Evolutionary conservation across 2,888 invertebrate genomes (phyloP), one percentile per base, ranked within the genome.

Genomic region (Phania funesta): DNA sequence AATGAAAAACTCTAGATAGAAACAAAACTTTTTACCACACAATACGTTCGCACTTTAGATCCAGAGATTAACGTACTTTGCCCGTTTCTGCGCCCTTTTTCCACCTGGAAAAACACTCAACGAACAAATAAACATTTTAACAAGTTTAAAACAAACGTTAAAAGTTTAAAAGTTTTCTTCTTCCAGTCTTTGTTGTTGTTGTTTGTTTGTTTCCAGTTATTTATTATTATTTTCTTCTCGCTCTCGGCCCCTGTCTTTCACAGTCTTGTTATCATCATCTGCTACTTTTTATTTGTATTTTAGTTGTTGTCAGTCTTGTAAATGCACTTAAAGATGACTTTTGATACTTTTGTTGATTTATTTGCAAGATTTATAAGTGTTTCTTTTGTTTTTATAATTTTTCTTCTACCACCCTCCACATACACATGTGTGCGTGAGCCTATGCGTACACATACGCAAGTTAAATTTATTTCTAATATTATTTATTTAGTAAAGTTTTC

Each of bases 101-200:
- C 48, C 62, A 77, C 70, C 64, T 70, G 70, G 6, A 41, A 77
- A 62, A 68, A 70, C 70, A 77, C 77, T 77, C 73, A 81, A 52
- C 73, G 32, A 77, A 81, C 67, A 77, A 67, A 76, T 81, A 81
- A 77, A 77, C 81, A 77, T 77, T 77, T 81, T 77, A 77, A 73
- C 77, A 81, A 77, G 77, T 77, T 81, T 77, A 54, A 73, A 81
- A 81, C 77, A 81, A 81, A 77, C 56, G 77, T 64, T 77, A 77
- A 77, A 83, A 67, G 70, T 75, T 70, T 70, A 48, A 65, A 77
- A 26, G 13, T 56, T 46, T 41, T 60, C n/a, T 54, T 26, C 22
- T 18, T 44, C 44, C 3, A n/a, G n/a, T 1, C 48, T 8, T 48
- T 38, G 16, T 24, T 35, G 13, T 26, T 44, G 41, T 8, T 52